Conservation (phyloP, 1,140 invertebrate species). For the Hormaphis cornu region DNA sequence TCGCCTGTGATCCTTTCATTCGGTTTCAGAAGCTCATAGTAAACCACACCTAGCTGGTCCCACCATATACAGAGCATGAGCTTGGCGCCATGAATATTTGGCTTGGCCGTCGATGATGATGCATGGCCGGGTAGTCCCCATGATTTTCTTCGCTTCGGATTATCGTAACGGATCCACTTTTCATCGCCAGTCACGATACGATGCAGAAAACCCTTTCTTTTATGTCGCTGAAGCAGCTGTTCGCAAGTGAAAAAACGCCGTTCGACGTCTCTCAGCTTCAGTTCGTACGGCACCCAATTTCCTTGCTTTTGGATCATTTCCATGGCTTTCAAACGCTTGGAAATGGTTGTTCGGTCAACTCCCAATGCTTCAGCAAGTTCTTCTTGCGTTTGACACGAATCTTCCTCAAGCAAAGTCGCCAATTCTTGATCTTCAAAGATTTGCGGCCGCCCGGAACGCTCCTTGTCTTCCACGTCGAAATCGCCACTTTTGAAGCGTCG, state of each 20-base stretch:
- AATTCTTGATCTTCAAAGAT: neutral
- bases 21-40: neutral
- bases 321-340: neutral
- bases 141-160: neutral
- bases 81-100: neutral
- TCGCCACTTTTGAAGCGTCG: neutral
- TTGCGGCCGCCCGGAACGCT: no score
- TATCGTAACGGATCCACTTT: conserved; percentile 21
- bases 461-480: neutral
- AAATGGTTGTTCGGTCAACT: neutral
- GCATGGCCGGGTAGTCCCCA: neutral
- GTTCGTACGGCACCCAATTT: neutral
- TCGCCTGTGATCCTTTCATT: neutral
- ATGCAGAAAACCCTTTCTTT: neutral
- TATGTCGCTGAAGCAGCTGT: neutral
- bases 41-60: neutral
- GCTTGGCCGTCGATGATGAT: neutral
- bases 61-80: neutral
- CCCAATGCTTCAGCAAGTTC: neutral
- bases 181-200: conserved; percentile 29
- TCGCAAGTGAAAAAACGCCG: neutral
- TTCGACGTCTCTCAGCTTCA: neutral
- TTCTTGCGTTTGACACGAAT: neutral
- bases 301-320: neutral
- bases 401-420: neutral